A percentile compares a stretch with the other conserved stretches of the same genome.
Evolutionary conservation across 2,113 vertebrate genomes (phyloP).

Genomic region (Colaptes auratus): DNA sequence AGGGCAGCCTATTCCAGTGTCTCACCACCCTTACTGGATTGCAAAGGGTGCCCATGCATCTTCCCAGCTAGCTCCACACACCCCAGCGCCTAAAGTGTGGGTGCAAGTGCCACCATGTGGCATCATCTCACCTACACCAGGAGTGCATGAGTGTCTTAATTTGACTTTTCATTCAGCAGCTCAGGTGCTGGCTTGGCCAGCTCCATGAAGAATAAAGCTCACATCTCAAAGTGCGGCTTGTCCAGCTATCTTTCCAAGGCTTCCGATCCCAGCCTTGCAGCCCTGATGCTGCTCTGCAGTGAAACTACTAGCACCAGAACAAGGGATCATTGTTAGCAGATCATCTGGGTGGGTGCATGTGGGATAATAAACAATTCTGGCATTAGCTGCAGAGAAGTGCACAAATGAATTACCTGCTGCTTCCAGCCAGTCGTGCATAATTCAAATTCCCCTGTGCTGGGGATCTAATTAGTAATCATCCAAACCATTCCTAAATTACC

Average conservation of each 20-base stretch:
- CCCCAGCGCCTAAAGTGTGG: accelerated
- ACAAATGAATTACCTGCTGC: conserved; percentile 76
- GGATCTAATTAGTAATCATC: conserved; percentile 82
- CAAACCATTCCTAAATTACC: conserved; percentile 82
- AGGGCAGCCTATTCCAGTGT: too few species aligned
- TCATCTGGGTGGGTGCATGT: background rate
- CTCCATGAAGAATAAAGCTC: background rate
- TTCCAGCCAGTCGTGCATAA: conserved; percentile 82
- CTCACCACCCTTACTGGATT: background rate
- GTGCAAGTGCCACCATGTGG: background rate
- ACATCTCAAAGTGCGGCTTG: background rate
- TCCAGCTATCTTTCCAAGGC: background rate
- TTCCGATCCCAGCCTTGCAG: background rate
- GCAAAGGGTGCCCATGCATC: background rate
- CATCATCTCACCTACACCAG: background rate
- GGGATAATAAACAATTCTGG: conserved; percentile 68
- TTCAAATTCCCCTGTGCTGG: conserved; percentile 74
- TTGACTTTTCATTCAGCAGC: background rate
- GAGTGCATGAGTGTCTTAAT: background rate
- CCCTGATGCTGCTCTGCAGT: background rate
- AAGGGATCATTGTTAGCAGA: conserved; percentile 51
- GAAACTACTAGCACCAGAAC: conserved; percentile 52
- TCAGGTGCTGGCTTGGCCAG: background rate
- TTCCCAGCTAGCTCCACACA: background rate
- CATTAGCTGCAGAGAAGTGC: conserved; percentile 75